Evolutionary conservation across 2,113 vertebrate genomes (phyloP).

Genomic region (Eulacestoma nigropectus): DNA sequence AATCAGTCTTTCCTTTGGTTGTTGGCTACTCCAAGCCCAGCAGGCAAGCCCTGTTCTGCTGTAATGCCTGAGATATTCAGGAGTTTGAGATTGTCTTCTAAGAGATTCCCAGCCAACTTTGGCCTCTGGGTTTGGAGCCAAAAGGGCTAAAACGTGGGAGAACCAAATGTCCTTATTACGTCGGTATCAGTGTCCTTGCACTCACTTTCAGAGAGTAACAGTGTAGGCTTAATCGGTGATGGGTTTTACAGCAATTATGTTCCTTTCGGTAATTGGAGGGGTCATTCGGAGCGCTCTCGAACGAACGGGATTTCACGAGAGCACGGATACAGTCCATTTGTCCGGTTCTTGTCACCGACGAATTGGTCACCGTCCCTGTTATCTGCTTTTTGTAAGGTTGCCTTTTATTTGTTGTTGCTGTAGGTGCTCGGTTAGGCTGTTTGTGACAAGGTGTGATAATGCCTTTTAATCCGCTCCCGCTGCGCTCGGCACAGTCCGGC

Average conservation of each 20-base stretch:
- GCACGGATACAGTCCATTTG: background rate
- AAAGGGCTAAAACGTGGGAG: slow-evolving; percentile 44
- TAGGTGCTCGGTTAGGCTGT: slow-evolving; percentile 57
- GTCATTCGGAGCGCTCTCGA: slow-evolving; percentile 36
- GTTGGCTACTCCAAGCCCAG: slow-evolving; percentile 68
- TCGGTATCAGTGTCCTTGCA: slow-evolving; percentile 28
- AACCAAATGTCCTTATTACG: slow-evolving; percentile 19
- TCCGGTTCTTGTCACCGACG: background rate
- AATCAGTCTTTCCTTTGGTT: slow-evolving; percentile 75
- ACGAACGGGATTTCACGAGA: slow-evolving; percentile 18
- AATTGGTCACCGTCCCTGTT: background rate
- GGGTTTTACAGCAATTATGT: slow-evolving; percentile 51
- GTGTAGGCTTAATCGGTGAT: slow-evolving; percentile 64
- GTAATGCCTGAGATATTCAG: slow-evolving; percentile 74
- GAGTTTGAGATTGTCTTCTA: slow-evolving; percentile 63
- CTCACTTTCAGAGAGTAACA: slow-evolving; percentile 40
- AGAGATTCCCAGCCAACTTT: slow-evolving; percentile 45
- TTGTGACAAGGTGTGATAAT: slow-evolving; percentile 50
- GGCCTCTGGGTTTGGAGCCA: slow-evolving; percentile 54
- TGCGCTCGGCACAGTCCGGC: slow-evolving; percentile 51
- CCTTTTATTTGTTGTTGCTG: background rate
- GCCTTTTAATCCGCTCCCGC: slow-evolving; percentile 43
- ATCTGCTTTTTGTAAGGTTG: slow-evolving; percentile 36
- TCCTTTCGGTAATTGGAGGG: slow-evolving; percentile 67
- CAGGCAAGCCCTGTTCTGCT: slow-evolving; percentile 66